A percentile compares a stretch with the other conserved stretches of the same genome.
These are phyloP conservation scores for Falco punctatus DNA, from an alignment of 2,113 vertebrate species.

Conservation along the genomic window DNA sequence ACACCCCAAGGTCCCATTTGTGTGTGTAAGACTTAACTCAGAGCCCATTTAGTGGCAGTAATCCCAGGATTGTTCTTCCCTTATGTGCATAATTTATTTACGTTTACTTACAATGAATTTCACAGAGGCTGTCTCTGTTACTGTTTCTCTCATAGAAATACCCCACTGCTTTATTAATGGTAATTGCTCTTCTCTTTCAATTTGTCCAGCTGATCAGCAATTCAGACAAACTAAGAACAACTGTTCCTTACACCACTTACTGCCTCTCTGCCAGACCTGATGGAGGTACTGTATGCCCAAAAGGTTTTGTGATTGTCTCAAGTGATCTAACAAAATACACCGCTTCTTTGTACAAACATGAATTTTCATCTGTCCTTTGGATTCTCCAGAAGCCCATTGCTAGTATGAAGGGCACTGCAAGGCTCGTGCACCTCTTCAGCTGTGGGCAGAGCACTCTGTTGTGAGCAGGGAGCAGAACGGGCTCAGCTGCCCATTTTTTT, in stretches of 20 bases:
- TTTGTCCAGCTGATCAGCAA: not conserved
- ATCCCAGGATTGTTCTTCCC: constrained; percentile 2
- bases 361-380: not conserved
- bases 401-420: not conserved
- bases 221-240: not conserved
- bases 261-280: not conserved
- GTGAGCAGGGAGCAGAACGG: not conserved
- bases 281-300: not conserved
- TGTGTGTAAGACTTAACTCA: not conserved
- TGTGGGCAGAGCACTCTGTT: not conserved
- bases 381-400: not conserved
- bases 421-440: rapidly evolving
- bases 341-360: not conserved
- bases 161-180: not conserved
- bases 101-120: constrained; percentile 20
- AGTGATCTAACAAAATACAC: not conserved
- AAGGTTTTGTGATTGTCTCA: not conserved
- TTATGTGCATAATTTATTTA: constrained; percentile 20
- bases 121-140: not conserved
- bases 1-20: constrained; percentile 16
- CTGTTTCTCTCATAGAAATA: not conserved
- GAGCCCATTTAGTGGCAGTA: not conserved
- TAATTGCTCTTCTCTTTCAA: not conserved
- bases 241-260: not conserved
- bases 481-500: not conserved